Conservation (phyloP, 2,888 invertebrate species). For the Elmis aenea region DNA sequence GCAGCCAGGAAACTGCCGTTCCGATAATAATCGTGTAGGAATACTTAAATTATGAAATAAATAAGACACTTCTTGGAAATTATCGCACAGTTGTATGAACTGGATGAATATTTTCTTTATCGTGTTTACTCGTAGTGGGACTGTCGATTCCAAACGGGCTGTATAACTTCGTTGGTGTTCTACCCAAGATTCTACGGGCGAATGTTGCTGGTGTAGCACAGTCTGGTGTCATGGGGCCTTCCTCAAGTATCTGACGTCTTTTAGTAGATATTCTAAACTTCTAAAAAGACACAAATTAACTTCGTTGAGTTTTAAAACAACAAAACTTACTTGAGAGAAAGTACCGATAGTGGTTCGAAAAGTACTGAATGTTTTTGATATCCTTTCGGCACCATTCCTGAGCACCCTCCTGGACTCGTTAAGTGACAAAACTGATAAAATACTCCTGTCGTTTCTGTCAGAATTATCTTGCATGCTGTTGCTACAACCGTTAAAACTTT, state of each 20-base stretch:
- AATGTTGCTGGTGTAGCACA: conserved; percentile 48
- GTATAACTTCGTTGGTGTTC: conserved; percentile 69
- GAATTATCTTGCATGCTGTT: conserved; percentile 10
- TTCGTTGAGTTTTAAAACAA: neutral
- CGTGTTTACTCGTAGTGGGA: conserved; percentile 50
- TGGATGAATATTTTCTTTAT: neutral
- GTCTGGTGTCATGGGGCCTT: conserved; percentile 50
- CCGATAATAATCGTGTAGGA: too few species aligned
- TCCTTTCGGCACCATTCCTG: conserved; percentile 62
- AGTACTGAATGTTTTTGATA: conserved; percentile 61
- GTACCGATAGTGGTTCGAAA: conserved; percentile 63
- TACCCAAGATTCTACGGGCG: conserved; percentile 51
- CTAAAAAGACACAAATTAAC: conserved; percentile 33
- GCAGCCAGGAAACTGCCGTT: too few species aligned
- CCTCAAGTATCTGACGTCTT: conserved; percentile 51
- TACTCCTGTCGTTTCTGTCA: conserved; percentile 31
- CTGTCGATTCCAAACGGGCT: conserved; percentile 74
- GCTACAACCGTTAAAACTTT: conserved; percentile 34
- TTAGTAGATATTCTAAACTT: conserved; percentile 53
- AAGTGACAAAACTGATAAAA: conserved; percentile 48
- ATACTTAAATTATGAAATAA: too few species aligned
- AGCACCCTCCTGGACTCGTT: conserved; percentile 61
- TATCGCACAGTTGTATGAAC: too few species aligned
- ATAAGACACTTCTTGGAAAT: too few species aligned
- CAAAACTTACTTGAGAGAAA: conserved; percentile 57